Evolutionary conservation across 2,113 vertebrate genomes (phyloP), one percentile per base, ranked within the genome.

Genomic region (Pseudolaguvia tuberculata): DNA sequence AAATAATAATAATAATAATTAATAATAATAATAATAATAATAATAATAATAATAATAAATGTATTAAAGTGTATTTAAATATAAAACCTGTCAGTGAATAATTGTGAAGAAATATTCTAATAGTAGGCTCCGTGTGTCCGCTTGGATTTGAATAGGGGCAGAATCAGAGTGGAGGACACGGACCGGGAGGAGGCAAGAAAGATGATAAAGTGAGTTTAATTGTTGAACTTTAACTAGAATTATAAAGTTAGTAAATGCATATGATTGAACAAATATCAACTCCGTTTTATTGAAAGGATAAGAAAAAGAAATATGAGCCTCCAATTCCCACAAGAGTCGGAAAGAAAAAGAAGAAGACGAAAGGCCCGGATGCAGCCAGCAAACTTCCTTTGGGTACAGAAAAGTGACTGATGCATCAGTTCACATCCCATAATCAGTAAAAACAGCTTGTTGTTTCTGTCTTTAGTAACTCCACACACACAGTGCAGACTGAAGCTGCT

Each of bases 251-350:
- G 17, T 31, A 1, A 0, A 8, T n/a, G 8, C 42, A 21, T 2
- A 10, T 29, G 55, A 29, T 47, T 56, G n/a, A 47, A 45, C 7
- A 51, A 61, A 31, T 35, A 53, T 31, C 20, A 50, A 69, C 29
- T 27, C 8, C 11, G 8, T 59, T 23, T 50, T n/a, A 9, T 27
- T 78, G 50, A 14, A 76, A 99, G 96, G 97, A 99, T 84, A 99
- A 99, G 91, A 99, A 99, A 80, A 99, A 99, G 89, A 99, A 99
- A 82, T 99, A 99, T 1, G 96, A 99, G 80, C 96, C 96, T 56
- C 97, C 97, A 1, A 98, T 99, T 79, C 96, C 96, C 78, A 98
- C 96, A n/a, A 92, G 97, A 91, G 96, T 99, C 77, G 97, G 97
- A 35, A 99, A 99, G 81, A 97, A 91, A 88, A 98, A 98, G 90